A percentile compares a stretch with the other conserved stretches of the same genome.
phyloP scores from a whole-genome alignment of 2,888 invertebrate genomes.

The Parnassius smintheus region DNA sequence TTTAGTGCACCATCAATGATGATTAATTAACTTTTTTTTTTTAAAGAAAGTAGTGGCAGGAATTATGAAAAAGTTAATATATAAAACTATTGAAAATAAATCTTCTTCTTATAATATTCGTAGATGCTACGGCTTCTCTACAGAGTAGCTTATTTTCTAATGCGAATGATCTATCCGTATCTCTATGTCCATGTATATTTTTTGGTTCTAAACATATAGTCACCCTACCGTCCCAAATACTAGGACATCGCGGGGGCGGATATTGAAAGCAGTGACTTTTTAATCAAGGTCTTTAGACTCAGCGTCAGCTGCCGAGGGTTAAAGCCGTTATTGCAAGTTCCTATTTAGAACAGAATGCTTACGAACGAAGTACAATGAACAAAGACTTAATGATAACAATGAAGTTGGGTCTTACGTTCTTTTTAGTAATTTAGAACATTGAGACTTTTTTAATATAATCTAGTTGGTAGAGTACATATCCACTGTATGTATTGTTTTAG shows the following conservation, averaged over 20 bases:
- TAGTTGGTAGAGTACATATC: no score
- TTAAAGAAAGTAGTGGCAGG: no score
- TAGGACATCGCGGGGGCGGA: conserved; percentile 37
- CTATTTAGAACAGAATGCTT: conserved; percentile 15
- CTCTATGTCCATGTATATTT: not conserved
- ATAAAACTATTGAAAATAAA: no score
- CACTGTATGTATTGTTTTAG: no score
- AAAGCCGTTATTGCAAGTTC: conserved; percentile 14
- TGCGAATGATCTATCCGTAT: no score
- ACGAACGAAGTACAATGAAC: conserved; percentile 13
- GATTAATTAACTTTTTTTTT: no score
- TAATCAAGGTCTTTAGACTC: conserved; percentile 40
- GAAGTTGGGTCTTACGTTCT: not conserved
- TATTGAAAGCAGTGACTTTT: conserved; percentile 48
- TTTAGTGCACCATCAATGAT: no score
- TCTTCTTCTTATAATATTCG: no score
- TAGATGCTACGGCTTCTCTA: no score
- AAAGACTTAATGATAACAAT: conserved; percentile 19
- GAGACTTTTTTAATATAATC: no score
- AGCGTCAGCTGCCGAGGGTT: conserved; percentile 17
- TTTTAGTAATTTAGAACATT: not conserved
- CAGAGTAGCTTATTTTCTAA: no score
- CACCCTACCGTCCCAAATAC: conserved; percentile 34
- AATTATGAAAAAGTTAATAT: no score
- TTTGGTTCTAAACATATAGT: not conserved